Conservation (phyloP, 2,888 invertebrate species). For the Leistus spinibarbis region DNA sequence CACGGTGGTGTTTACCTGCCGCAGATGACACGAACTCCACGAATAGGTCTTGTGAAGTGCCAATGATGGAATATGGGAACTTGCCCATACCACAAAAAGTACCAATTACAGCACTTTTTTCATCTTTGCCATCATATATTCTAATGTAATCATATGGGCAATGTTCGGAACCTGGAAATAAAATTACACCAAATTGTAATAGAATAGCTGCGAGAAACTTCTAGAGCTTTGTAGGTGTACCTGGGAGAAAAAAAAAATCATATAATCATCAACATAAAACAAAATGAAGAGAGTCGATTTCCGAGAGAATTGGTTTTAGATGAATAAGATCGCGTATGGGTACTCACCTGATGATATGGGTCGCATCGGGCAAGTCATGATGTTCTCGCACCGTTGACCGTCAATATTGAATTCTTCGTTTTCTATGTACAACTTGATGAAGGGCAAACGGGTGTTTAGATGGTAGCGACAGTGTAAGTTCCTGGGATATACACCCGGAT, state of each 20-base stretch:
- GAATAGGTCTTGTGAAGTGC: constrained; percentile 86
- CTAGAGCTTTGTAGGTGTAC: too few species aligned
- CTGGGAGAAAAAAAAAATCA: too few species aligned
- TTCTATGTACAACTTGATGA: constrained; percentile 89
- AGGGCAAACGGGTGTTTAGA: constrained; percentile 85
- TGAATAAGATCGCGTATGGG: too few species aligned
- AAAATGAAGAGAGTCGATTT: too few species aligned
- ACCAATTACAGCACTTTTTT: constrained; percentile 84
- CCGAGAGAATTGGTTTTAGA: too few species aligned
- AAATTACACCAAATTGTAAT: too few species aligned
- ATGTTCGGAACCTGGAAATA: constrained; percentile 71
- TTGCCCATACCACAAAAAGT: constrained; percentile 93
- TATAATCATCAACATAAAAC: too few species aligned
- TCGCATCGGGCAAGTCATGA: constrained; percentile 93
- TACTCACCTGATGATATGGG: constrained; percentile 80
- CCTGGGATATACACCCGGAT: constrained; percentile 89
- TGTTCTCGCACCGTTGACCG: constrained; percentile 91
- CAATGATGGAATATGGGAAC: constrained; percentile 92
- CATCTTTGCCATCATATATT: constrained; percentile 89
- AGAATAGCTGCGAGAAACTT: too few species aligned
- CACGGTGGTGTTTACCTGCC: constrained; percentile 76
- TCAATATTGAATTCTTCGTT: constrained; percentile 94
- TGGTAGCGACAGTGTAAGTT: constrained; percentile 91
- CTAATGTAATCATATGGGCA: constrained; percentile 90
- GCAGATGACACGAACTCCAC: constrained; percentile 90